phyloP scores from a whole-genome alignment of 1,140 invertebrate species.

The Sitophilus oryzae region DNA sequence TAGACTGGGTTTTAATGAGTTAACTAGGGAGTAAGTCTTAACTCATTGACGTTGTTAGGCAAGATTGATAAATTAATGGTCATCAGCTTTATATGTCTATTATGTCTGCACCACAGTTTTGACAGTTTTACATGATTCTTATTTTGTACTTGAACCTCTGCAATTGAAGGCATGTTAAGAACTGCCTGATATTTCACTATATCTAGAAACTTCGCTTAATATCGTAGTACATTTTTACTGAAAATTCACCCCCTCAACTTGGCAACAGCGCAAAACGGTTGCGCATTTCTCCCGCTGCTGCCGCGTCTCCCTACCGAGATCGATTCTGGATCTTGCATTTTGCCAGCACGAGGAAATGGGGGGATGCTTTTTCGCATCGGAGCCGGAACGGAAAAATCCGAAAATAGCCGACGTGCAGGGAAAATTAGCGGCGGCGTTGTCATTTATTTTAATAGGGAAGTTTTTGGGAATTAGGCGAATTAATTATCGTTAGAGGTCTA shows the following conservation, averaged over 20 bases:
- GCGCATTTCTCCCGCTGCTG: slow-evolving; percentile 13
- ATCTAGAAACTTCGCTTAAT: too few relatives aligned
- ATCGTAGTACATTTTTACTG: background rate
- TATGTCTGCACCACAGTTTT: too few relatives aligned
- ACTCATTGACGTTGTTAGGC: background rate
- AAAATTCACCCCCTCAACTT: background rate
- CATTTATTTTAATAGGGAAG: background rate
- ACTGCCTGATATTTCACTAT: too few relatives aligned
- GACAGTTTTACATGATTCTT: too few relatives aligned
- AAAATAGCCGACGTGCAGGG: background rate
- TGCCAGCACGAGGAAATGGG: too few relatives aligned
- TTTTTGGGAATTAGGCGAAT: too few relatives aligned
- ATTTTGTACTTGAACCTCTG: too few relatives aligned
- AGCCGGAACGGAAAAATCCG: background rate
- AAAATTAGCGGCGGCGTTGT: background rate
- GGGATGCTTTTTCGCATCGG: too few relatives aligned
- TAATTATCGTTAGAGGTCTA: too few relatives aligned
- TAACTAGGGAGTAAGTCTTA: slow-evolving; percentile 1
- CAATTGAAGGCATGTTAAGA: too few relatives aligned
- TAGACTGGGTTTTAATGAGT: background rate
- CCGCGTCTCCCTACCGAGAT: background rate
- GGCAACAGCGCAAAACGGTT: slow-evolving; percentile 10
- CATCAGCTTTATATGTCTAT: background rate
- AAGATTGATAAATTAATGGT: background rate
- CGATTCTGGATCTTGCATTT: slow-evolving; percentile 6